These are phyloP conservation scores for Cotesia congregata DNA, from an alignment of 2,888 invertebrate genomes.

Conservation along the genomic window DNA sequence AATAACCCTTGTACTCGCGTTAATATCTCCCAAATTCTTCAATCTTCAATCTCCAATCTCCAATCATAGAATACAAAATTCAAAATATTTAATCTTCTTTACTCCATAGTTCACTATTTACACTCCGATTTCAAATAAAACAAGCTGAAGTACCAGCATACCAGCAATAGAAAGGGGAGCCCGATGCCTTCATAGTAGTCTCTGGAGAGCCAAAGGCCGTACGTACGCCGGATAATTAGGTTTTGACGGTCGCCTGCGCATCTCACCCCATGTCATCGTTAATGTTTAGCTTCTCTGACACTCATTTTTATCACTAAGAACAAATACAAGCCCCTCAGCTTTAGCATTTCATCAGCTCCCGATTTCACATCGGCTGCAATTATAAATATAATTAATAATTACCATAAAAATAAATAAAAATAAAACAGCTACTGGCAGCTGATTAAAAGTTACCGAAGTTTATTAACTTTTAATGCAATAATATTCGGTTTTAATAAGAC, in stretches of 20 bases:
- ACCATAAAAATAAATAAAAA: not conserved
- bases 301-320: not conserved
- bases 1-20: too few relatives aligned
- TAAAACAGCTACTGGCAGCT: not conserved
- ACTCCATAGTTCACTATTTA: not conserved
- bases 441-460: not conserved
- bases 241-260: conserved; percentile 57
- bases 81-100: too few relatives aligned
- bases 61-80: too few relatives aligned
- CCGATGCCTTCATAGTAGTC: conserved; percentile 24
- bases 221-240: conserved; percentile 61
- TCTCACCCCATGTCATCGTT: conserved; percentile 44
- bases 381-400: not conserved
- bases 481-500: conserved; percentile 5
- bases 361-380: not conserved
- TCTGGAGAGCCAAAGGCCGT: conserved; percentile 54
- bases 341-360: not conserved
- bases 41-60: too few relatives aligned
- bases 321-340: not conserved
- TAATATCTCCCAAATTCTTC: too few relatives aligned
- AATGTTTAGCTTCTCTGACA: conserved; percentile 47
- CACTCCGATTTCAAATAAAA: not conserved
- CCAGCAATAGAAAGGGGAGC: not conserved
- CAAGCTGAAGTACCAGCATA: not conserved
- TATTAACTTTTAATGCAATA: not conserved